These are phyloP conservation scores for Corythornis madagascariensis DNA, from an alignment of 2,113 vertebrate genomes.

Conservation along the genomic window DNA sequence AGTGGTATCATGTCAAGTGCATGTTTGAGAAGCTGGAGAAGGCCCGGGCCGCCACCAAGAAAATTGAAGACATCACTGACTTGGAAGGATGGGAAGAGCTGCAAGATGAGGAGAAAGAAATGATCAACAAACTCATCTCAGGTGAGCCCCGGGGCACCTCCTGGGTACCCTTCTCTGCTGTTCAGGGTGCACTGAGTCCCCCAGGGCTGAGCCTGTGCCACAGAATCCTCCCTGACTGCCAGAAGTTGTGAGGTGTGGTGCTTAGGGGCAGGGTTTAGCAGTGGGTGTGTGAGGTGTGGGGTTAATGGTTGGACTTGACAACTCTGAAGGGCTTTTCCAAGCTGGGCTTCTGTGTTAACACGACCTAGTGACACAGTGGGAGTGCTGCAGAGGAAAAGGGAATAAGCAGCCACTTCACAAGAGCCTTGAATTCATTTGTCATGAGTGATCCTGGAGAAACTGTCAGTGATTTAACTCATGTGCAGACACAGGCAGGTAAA, in stretches of 20 bases:
- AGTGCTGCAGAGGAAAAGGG: neutral
- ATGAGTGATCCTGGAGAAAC: too few relatives aligned
- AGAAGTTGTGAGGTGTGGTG: too few relatives aligned
- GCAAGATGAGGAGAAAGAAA: conserved; percentile 89
- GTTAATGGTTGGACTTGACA: too few relatives aligned
- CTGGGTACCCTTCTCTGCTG: neutral
- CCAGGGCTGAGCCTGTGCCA: accelerated
- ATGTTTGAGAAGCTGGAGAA: conserved; percentile 96
- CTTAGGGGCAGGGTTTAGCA: too few relatives aligned
- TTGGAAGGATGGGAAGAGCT: conserved; percentile 97
- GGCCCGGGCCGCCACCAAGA: conserved; percentile 94
- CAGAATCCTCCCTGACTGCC: neutral
- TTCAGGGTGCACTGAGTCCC: accelerated
- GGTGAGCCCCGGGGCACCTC: conserved; percentile 65
- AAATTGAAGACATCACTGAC: conserved; percentile 94
- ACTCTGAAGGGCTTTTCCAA: too few relatives aligned
- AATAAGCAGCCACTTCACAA: neutral
- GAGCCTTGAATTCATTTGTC: neutral
- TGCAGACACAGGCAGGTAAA: neutral
- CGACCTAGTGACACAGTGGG: neutral
- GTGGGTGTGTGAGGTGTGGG: too few relatives aligned
- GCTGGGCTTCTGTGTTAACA: neutral
- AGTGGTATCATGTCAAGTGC: conserved; percentile 97
- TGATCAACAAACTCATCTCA: conserved; percentile 87
- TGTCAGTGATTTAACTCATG: neutral